phyloP scores from a whole-genome alignment of 1,140 invertebrate species.

The Stratiolaelaps scimitus region DNA sequence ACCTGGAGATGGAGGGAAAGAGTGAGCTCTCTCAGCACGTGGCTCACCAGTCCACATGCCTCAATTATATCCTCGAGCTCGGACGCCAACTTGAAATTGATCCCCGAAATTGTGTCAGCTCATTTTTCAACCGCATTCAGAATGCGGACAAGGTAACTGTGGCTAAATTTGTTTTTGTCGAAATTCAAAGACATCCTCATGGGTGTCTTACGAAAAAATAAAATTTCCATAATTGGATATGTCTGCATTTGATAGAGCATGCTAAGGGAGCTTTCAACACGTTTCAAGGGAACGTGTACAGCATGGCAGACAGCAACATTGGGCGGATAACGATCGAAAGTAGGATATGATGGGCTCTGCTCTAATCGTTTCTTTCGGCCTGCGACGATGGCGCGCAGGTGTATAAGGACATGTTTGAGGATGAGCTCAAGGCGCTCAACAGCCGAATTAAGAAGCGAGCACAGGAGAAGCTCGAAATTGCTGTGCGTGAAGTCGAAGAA shows the following conservation, averaged over 20 bases:
- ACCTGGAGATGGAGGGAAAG: slow-evolving; percentile 97
- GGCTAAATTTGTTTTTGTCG: too few species aligned
- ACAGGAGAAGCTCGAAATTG: slow-evolving; percentile 71
- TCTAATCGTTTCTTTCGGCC: slow-evolving; percentile 3
- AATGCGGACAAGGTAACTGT: slow-evolving; percentile 22
- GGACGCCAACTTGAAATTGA: slow-evolving; percentile 85
- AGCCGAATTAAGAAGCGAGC: slow-evolving; percentile 72
- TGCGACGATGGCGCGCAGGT: slow-evolving; percentile 41
- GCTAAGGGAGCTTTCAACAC: too few species aligned
- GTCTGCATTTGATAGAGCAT: too few species aligned
- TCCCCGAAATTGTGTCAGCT: slow-evolving; percentile 74
- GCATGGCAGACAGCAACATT: neutral
- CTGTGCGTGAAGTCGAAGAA: slow-evolving; percentile 56
- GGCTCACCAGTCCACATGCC: slow-evolving; percentile 93
- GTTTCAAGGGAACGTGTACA: neutral
- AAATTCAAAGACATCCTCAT: too few species aligned
- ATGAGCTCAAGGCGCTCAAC: slow-evolving; percentile 82
- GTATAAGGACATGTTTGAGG: slow-evolving; percentile 86
- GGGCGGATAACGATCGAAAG: neutral
- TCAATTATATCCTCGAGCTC: slow-evolving; percentile 96
- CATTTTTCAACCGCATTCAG: slow-evolving; percentile 59
- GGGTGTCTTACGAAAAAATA: too few species aligned
- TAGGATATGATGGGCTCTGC: slow-evolving; percentile 14
- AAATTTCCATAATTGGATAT: too few species aligned
- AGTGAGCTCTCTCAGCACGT: slow-evolving; percentile 85